Conservation (phyloP, 1,140 invertebrate genomes). For the Drosophila obscura region DNA sequence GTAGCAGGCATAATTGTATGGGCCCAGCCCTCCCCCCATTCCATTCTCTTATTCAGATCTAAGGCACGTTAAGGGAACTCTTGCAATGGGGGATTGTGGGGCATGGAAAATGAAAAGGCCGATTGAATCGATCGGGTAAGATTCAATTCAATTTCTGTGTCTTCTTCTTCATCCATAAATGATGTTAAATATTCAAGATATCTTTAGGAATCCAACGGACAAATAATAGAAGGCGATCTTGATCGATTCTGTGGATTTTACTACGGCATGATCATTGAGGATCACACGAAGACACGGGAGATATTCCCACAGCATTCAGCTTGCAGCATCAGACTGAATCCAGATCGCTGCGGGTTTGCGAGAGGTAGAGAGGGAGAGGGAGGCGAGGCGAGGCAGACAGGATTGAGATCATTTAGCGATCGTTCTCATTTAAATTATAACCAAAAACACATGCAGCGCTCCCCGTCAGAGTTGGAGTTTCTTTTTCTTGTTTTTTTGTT, state of each 20-base stretch:
- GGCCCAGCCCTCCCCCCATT: neutral
- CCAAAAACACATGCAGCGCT: slow-evolving; percentile 55
- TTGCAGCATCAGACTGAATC: slow-evolving; percentile 7
- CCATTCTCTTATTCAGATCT: neutral
- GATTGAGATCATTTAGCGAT: slow-evolving; percentile 54
- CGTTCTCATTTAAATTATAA: slow-evolving; percentile 62
- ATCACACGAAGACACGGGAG: slow-evolving; percentile 4
- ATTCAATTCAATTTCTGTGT: too few species aligned
- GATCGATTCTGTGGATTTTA: too few species aligned
- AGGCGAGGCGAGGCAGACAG: slow-evolving; percentile 1
- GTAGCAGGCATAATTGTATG: slow-evolving; percentile 36
- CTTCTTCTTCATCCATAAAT: too few species aligned
- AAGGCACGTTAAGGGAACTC: neutral
- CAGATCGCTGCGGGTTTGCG: too few species aligned
- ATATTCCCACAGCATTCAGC: slow-evolving; percentile 44
- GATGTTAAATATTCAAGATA: too few species aligned
- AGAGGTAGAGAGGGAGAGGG: too few species aligned
- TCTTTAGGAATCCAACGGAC: too few species aligned
- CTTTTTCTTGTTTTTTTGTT: too few species aligned
- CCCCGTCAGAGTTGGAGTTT: slow-evolving; percentile 4
- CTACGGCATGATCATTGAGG: slow-evolving; percentile 11
- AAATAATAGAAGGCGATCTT: too few species aligned
- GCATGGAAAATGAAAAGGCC: too few species aligned
- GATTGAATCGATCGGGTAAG: too few species aligned
- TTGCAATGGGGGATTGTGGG: neutral